Base-by-base conservation (phyloP, 2,797 vertebrate genomes). In the Oophaga sylvatica region DNA sequence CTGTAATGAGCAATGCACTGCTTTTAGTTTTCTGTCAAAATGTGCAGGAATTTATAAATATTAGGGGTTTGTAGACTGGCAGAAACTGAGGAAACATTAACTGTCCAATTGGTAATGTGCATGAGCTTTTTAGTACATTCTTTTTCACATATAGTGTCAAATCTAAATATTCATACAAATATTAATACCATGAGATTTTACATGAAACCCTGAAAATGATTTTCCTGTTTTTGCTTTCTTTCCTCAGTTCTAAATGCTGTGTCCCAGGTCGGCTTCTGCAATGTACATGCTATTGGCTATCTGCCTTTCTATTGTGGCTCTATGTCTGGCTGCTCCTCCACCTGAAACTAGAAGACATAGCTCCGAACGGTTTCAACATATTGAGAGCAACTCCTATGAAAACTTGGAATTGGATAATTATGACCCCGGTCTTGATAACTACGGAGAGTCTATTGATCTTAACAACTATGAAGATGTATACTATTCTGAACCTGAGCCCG, bases 401-500 rank as follows among this genome's bases (percentile, higher is more conserved):
- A 92, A 92, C 10, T 67, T 93, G 82, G 92, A 92, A 12, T 79
- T 93, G 80, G 92, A 90, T 35, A 94, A 91, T 87, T 93, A 94
- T 0, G 92, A 92, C 65, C 90, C 92, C 87, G 93, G 89, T 0
- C 41, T 87, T 53, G 94, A 95, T 5, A 92, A 68, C 45, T 94
- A 95, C 0, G 92, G 93, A 0, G 94, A 95, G 1, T 91, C 92
- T 90, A 90, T 93, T 68, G 93, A 95, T 78, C 85, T 94, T 63
- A 95, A 92, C 90, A 91, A 89, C 89, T 95, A 95, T 0, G 94
- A 94, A 87, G 93, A 95, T 53, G 91, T 90, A 63, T 94, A 93
- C 0, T 95, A 95, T 0, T 77, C 93, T 13, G 94, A 95, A 87
- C 89, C 93, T 10, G 92, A 91, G 83, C 92, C 93, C 0, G 93